Evolutionary conservation across 1,140 invertebrate genomes (phyloP), one percentile per base, ranked within the genome.

Genomic region (Diabrotica undecimpunctata): DNA sequence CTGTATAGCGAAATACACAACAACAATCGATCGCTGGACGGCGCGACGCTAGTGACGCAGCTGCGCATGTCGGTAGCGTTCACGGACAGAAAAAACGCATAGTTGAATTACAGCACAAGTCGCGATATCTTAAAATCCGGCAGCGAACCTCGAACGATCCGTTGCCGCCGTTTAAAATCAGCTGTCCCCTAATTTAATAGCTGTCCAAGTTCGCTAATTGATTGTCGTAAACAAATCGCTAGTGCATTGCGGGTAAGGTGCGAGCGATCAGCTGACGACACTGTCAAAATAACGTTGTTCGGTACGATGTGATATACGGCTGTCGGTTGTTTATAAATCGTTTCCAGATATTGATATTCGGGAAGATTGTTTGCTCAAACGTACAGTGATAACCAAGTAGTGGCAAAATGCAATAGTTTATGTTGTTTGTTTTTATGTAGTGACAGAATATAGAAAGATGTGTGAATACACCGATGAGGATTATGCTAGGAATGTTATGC

Each of bases 401-500:
- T 46, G n/a, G 6, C n/a, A n/a, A 46, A 46, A 46, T 46, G 41
- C 41, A 5, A 10, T 46, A 46, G 41, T 46, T 46, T 46, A 10
- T 6, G 41, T 46, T 46, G 41, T 46, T 46, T 46, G 8, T 46
- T 2, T 46, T 46, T 46, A 46, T n/a, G n/a, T 41, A 61, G 52
- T 61, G 59, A 59, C 37, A 41, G 57, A 14, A 39, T 38, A 41
- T n/a, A 59, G 46, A 11, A 59, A 59, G 46, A 59, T 59, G 57
- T 51, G 50, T 39, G 59, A 61, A n/a, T 39, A 25, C 46, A 35
- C 13, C 41, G 59, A 61, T 11, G 59, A 61, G n/a, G 59, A 61
- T 36, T 61, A 61, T 36, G 59, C 59, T 11, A 61, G 59, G 46
- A 61, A 12, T 39, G 50, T 61, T 25, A 61, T 61, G 59, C 59